Conservation (phyloP, 2,888 invertebrate species). For the Anodontia alba region DNA sequence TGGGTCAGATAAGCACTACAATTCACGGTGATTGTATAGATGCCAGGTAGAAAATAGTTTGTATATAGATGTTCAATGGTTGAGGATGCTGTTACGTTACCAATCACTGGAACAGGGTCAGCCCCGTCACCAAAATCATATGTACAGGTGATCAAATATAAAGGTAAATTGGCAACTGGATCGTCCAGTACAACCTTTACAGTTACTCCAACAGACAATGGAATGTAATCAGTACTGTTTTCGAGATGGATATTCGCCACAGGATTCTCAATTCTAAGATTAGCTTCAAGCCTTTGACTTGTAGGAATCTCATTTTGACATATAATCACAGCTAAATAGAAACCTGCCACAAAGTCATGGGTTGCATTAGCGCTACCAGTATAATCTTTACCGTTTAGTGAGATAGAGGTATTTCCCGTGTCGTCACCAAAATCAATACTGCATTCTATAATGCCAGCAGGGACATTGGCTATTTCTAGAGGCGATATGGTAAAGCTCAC, state of each 20-base stretch:
- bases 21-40: not conserved
- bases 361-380: too few species aligned
- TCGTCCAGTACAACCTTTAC: not conserved
- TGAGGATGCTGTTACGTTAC: not conserved
- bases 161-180: conserved; percentile 5
- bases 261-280: conserved; percentile 19
- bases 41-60: not conserved
- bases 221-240: not conserved
- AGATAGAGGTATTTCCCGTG: not conserved
- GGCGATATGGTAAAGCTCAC: not conserved
- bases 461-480: too few species aligned
- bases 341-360: conserved; percentile 6
- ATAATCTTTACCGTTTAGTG: too few species aligned
- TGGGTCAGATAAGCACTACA: conserved; percentile 17
- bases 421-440: not conserved
- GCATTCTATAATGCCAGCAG: not conserved
- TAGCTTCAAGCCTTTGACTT: not conserved
- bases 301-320: conserved; percentile 31
- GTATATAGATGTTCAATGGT: not conserved
- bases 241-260: conserved; percentile 13
- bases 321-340: not conserved
- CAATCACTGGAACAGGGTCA: not conserved
- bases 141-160: conserved; percentile 19
- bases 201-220: not conserved
- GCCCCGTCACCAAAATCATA: conserved; percentile 14